Evolutionary conservation across 2,113 vertebrate species (phyloP).

Genomic region (Rhynchomys soricoides): DNA sequence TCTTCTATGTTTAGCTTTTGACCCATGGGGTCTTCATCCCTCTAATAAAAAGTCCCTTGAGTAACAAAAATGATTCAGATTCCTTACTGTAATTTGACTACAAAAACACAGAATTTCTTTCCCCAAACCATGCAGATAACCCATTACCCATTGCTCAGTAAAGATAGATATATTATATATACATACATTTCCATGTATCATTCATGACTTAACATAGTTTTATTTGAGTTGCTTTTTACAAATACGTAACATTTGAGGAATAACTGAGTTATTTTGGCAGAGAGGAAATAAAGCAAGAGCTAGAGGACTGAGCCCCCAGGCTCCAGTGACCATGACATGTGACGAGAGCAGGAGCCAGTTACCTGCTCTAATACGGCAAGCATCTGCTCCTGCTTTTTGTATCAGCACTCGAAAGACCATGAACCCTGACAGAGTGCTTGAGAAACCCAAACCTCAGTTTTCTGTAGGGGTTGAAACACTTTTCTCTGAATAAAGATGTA

Average conservation of each 20-base stretch:
- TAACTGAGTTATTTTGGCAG: conserved; percentile 1
- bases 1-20: conserved; percentile 13
- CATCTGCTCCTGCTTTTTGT: background rate
- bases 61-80: background rate
- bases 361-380: background rate
- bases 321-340: background rate
- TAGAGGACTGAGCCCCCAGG: background rate
- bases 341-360: background rate
- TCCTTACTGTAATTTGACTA: conserved; percentile 42
- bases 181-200: background rate
- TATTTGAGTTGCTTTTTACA: conserved; percentile 43
- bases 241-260: background rate
- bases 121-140: background rate
- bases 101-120: background rate
- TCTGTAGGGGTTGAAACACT: background rate
- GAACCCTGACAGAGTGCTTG: background rate
- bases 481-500: background rate
- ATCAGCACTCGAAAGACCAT: background rate
- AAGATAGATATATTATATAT: background rate
- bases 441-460: background rate
- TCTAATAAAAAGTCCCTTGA: conserved; percentile 1
- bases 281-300: conserved; percentile 9
- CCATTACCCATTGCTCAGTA: background rate
- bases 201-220: background rate
- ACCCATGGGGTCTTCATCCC: background rate